Evolutionary conservation across 2,113 vertebrate genomes (phyloP), one percentile per base, ranked within the genome.

Genomic region (Enhydra lutris): DNA sequence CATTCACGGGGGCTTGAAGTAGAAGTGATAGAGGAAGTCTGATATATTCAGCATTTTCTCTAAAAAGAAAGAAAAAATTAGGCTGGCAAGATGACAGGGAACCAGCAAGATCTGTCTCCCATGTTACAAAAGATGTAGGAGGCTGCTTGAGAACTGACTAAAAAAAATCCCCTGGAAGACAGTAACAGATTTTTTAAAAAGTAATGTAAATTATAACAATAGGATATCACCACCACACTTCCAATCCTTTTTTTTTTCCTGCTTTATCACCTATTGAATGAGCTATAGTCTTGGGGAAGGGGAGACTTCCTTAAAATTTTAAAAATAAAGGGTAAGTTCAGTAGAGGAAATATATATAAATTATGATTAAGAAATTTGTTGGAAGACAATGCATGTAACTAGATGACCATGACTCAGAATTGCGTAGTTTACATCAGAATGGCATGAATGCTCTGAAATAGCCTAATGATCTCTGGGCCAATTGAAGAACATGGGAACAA

Each of bases 21-120:
- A 90, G 89, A 89, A 92, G 67, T 71, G 10, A 88, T 17, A 84
- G 81, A 93, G 45, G 20, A 93, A 95, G 36, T 29, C 85, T 89
- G 96, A 88, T 47, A 95, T 0, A 10, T 26, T 84, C 52, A 71
- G 7, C 29, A 86, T 0, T 1, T 36, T 95, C 80, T 95, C 96
- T 96, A 94, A 97, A 97, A 59, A 71, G 5, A 97, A 98, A 84
- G 67, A 67, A 55, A 20, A 97, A 97, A 89, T 67, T 2, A 86
- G 96, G 93, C 23, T 98, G 97, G 97, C 96, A 97, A 87, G 89
- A 94, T 0, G 1, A 98, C 95, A 98, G 69, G 29, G 42, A 98
- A 84, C 3, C 89, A 97, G 97, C 7, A 1, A 98, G 88, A 95
- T 65, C 65, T 63, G 83, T 93, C 97, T 97, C 93, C 92, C 29